A percentile compares a stretch with the other conserved stretches of the same genome.
phyloP scores from a whole-genome alignment of 2,888 invertebrate genomes.

The Rhagonycha lutea region DNA sequence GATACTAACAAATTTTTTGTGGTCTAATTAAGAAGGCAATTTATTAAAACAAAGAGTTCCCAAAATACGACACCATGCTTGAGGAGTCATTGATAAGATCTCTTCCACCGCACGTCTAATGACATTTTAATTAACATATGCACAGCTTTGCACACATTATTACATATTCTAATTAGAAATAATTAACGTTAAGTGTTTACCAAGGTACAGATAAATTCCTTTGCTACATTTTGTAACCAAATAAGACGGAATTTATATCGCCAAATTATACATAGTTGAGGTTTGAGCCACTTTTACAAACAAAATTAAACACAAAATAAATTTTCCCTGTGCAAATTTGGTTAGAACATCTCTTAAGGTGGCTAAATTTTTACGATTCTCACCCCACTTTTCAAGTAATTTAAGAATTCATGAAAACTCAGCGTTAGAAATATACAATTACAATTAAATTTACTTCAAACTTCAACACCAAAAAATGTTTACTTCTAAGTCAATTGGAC shows the following conservation, averaged over 20 bases:
- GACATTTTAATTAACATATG: slow-evolving; percentile 42
- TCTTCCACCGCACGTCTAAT: slow-evolving; percentile 35
- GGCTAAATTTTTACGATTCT: neutral
- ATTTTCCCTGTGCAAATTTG: neutral
- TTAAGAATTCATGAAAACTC: neutral
- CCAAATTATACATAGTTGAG: neutral
- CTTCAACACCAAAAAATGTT: neutral
- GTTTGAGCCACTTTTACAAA: neutral
- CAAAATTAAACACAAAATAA: neutral
- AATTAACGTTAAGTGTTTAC: slow-evolving; percentile 33
- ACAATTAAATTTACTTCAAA: neutral
- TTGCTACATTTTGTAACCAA: neutral
- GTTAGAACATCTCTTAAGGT: neutral
- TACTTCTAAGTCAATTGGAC: neutral
- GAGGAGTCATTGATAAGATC: slow-evolving; percentile 11
- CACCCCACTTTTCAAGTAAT: neutral
- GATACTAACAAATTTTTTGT: neutral
- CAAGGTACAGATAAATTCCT: slow-evolving; percentile 1
- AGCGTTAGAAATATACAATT: neutral
- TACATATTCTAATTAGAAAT: slow-evolving; percentile 43
- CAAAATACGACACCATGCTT: neutral
- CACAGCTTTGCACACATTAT: slow-evolving; percentile 44
- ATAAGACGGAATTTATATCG: neutral
- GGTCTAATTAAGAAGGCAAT: neutral
- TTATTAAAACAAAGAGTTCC: neutral